Evolutionary conservation across 2,888 invertebrate genomes (phyloP), one percentile per base, ranked within the genome.

Genomic region (Diadegma fenestrale): DNA sequence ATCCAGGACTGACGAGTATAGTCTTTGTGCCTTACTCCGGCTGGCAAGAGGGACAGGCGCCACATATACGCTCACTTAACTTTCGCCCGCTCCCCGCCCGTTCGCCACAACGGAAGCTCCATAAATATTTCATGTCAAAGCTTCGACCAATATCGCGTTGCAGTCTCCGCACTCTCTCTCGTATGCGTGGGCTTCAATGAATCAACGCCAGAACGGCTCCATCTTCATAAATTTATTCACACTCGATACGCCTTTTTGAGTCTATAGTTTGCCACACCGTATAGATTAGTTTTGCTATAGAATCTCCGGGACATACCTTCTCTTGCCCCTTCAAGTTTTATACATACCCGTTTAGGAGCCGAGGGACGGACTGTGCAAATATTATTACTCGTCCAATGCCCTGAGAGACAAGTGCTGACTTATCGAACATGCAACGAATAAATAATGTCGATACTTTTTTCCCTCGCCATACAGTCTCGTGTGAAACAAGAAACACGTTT

Each of bases 41-140:
- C 51, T 48, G 30, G 26, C 64, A 64, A 64, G 37, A 76, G 33
- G 17, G 33, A 14, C 48, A 30, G 48, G 41, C 26, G 54, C 37
- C 14, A 41, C 58, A 26, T 26, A 58, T 58, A 43, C 33, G 19
- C 45, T 37, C 41, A 58, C 76, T 69, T 69, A 51, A 37, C 84
- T 69, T 48, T 77, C 45, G 14, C 75, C 58, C 61, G 45, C 26
- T 68, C 69, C 54, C 58, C 37, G 64, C 54, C 58, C 37, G 64
- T 64, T 66, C 69, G 51, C 85, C 61, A 33, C 48, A 75, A 79
- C 85, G 43, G 81, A 79, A 75, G 78, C 69, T 48, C 78, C 71
- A 84, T 84, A 81, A 84, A 84, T 84, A 84, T 84, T 85, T 85
- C 81, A 81, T 85, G 81, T 82, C 85, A 81, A 85, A 85, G 81